Evolutionary conservation across 2,888 invertebrate genomes (phyloP).

Genomic region (Spicauda simplicius): DNA sequence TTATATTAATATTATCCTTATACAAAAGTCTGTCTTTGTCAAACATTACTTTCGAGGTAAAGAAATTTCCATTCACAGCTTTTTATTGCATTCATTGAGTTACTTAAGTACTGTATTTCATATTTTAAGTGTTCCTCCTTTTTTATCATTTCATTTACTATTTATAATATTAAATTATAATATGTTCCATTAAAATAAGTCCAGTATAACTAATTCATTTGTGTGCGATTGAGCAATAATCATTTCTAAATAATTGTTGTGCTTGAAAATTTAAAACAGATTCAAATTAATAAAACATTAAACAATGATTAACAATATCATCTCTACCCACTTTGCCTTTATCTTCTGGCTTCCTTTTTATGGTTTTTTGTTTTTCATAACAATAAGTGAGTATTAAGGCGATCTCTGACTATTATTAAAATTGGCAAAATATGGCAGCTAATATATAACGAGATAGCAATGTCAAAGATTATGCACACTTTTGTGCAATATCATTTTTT

Average conservation of each 20-base stretch:
- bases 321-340: constrained; percentile 3
- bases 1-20: constrained; percentile 39
- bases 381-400: constrained; percentile 8
- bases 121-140: constrained; percentile 7
- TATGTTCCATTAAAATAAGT: constrained; percentile 16
- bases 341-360: not conserved
- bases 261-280: not conserved
- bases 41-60: constrained; percentile 35
- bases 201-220: constrained; percentile 9
- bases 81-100: constrained; percentile 34
- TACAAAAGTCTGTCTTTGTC: constrained; percentile 36
- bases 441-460: constrained; percentile 26
- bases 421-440: constrained; percentile 25
- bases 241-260: not conserved
- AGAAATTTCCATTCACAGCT: constrained; percentile 34
- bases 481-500: not conserved
- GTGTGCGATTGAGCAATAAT: constrained; percentile 30
- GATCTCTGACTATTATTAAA: constrained; percentile 6
- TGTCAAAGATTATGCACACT: constrained; percentile 9
- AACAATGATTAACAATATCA: constrained; percentile 7
- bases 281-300: not conserved
- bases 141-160: constrained; percentile 1
- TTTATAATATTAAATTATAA: constrained; percentile 10
- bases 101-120: constrained; percentile 21
- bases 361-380: not conserved